phyloP scores from a whole-genome alignment of 2,113 vertebrate species.

The Cynocephalus volans region DNA sequence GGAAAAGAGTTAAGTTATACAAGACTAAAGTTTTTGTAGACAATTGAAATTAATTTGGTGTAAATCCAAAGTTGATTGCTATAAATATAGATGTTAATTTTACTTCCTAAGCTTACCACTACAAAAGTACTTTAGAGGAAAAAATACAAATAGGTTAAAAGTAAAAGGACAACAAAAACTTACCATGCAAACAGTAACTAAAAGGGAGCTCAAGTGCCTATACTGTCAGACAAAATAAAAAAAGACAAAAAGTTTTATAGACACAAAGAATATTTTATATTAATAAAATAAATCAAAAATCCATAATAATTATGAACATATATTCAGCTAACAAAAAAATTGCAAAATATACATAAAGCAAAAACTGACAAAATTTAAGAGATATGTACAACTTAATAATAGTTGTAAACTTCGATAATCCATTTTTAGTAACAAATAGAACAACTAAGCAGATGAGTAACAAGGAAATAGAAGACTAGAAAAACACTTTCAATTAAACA shows the following conservation, averaged over 20 bases:
- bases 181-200: neutral
- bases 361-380: neutral
- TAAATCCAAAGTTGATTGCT: neutral
- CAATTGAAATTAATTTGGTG: neutral
- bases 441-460: neutral
- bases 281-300: neutral
- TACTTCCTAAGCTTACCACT: neutral
- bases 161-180: neutral
- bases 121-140: neutral
- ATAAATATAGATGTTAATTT: neutral
- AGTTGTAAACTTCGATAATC: neutral
- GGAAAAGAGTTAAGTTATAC: neutral
- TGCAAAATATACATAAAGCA: neutral
- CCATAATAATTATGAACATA: neutral
- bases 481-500: neutral
- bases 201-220: neutral
- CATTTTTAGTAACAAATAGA: neutral
- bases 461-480: neutral
- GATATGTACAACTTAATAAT: neutral
- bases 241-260: neutral
- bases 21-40: neutral
- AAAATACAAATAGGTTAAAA: neutral
- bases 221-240: neutral
- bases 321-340: neutral
- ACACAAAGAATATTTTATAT: neutral